These are phyloP conservation scores for Whitmania pigra DNA, from an alignment of 1,140 invertebrate species.

Conservation along the genomic window DNA sequence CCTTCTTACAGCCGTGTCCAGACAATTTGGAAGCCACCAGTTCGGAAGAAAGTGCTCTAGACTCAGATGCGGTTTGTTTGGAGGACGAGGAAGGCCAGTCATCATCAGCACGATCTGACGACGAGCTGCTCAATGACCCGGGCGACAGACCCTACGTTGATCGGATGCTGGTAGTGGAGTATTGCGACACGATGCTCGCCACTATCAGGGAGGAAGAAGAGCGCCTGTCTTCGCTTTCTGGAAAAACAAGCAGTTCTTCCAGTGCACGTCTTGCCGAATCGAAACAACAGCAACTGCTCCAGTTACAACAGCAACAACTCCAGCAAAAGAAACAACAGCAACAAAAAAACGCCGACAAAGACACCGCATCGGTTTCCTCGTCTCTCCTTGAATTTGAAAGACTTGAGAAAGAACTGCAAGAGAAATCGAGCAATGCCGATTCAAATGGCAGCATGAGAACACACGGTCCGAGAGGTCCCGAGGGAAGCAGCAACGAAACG, in stretches of 20 bases:
- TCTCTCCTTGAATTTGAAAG: constrained; percentile 45
- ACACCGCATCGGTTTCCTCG: constrained; percentile 43
- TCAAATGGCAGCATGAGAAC: constrained; percentile 8
- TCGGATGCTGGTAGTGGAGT: neutral
- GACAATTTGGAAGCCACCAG: neutral
- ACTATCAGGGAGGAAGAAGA: constrained; percentile 20
- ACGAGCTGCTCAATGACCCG: neutral
- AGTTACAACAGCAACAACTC: neutral
- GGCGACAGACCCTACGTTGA: neutral
- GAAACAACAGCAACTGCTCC: neutral
- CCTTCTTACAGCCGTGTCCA: too few relatives aligned
- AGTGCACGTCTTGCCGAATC: neutral
- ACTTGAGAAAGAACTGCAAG: constrained; percentile 39
- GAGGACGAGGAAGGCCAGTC: neutral
- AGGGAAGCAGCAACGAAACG: neutral
- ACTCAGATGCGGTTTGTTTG: neutral
- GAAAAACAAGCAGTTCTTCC: constrained; percentile 17
- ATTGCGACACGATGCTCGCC: constrained; percentile 9
- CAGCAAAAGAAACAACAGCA: constrained; percentile 6
- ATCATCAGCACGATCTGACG: neutral
- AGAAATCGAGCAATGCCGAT: constrained; percentile 16
- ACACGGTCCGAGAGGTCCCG: neutral
- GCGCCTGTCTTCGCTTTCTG: constrained; percentile 10
- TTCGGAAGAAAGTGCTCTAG: neutral
- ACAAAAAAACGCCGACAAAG: constrained; percentile 30